Base-by-base conservation (phyloP, 2,113 vertebrate genomes). In the Megatriorchis doriae region DNA sequence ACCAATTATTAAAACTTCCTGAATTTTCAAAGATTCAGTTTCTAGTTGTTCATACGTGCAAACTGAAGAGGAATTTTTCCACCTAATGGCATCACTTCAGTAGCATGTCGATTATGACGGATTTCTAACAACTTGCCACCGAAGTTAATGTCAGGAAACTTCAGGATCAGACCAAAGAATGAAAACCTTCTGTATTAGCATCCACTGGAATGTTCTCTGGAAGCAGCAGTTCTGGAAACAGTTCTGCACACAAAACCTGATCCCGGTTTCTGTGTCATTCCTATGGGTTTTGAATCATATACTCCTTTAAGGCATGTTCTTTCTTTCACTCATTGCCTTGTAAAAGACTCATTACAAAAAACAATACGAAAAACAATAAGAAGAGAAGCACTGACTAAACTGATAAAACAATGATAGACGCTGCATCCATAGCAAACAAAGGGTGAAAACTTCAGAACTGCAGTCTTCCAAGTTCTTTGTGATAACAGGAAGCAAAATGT, bases 121-220 rank as follows among this genome's bases (percentile, higher is more conserved):
- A 67, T 77, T 86, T 77, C 66, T 63, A 91, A 70, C 42, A 77
- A 62, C 42, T 42, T 29, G 34, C 36, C 38, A 62, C 72, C 58
- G 13, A 79, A 91, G 10, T 90, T 63, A 50, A 26, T 4, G 26
- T 13, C 78, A 56, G 62, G 31, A 72, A 90, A 45, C 74, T 58
- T 58, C 45, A 73, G 36, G 36, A 92, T 66, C 42, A 71, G 62
- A 19, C 8, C 63, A 70, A 50, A 73, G 75, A 66, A 50, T 22
- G 20, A 89, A 94, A 90, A 83, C 42, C 78, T 86, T 38, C 43
- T 43, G 55, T 19, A 70, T 62, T 72, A 40, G 31, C 81, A 92
- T 17, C 67, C 80, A 74, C 88, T 92, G 94, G 95, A 95, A 97
- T 42, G 71, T 83, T 80, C 92, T 97, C 50, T 83, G 72, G 66